Evolutionary conservation across 2,797 vertebrate species (phyloP).

Genomic region (Capromys pilorides): DNA sequence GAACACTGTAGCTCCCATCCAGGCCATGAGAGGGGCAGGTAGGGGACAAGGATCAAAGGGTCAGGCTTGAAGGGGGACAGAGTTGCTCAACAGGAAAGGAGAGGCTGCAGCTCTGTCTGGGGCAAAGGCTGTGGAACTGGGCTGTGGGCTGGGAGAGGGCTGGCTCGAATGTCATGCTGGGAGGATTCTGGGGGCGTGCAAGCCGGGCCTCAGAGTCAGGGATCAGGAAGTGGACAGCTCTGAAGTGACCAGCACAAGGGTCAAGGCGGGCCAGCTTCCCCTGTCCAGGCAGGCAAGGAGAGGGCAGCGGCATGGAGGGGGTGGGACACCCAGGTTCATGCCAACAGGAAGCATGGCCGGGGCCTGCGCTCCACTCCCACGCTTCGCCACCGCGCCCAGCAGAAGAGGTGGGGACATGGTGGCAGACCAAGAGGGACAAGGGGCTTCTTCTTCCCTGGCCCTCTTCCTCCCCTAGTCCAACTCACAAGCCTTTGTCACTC

Average conservation of each 20-base stretch:
- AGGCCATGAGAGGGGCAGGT: neutral
- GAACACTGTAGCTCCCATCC: neutral
- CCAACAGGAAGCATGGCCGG: constrained; percentile 80
- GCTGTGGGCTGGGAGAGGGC: neutral
- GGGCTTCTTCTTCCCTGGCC: neutral
- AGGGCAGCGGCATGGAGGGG: constrained; percentile 62
- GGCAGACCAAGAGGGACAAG: neutral
- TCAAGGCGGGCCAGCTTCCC: constrained; percentile 62
- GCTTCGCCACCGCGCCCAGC: constrained; percentile 58
- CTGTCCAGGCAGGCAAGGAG: neutral
- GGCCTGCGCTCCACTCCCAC: constrained; percentile 62
- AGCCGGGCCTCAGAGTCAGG: neutral
- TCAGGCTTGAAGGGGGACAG: neutral
- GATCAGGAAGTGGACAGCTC: neutral
- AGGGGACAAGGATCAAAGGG: neutral
- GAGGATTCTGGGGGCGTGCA: neutral
- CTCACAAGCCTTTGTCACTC: neutral
- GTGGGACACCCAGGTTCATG: constrained; percentile 51
- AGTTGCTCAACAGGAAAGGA: constrained; percentile 53
- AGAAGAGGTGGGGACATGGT: neutral
- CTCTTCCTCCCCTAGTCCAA: neutral
- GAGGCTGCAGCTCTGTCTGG: neutral
- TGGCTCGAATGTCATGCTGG: neutral
- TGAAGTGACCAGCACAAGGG: constrained; percentile 6
- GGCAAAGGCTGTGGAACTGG: neutral